These are phyloP conservation scores for Thunnus albacares DNA, from an alignment of 2,797 vertebrate species.

Conservation along the genomic window DNA sequence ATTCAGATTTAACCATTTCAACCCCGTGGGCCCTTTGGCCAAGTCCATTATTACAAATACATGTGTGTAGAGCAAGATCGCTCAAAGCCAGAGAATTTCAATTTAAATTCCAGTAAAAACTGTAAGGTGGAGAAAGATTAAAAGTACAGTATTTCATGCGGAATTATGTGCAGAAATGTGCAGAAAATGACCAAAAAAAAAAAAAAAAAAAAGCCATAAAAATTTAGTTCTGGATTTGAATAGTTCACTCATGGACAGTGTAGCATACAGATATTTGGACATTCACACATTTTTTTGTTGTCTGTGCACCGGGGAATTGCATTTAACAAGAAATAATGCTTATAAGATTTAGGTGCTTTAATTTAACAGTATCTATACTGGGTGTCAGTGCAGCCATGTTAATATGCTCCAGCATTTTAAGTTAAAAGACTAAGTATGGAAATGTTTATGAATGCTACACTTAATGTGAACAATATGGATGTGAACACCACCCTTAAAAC, in stretches of 20 bases:
- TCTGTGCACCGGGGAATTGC: too few species aligned
- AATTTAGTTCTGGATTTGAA: neutral
- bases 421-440: neutral
- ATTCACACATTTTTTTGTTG: neutral
- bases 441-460: neutral
- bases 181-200: neutral
- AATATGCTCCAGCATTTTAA: neutral
- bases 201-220: neutral
- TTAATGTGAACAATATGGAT: neutral
- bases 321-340: too few species aligned
- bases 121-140: neutral
- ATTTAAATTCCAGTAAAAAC: constrained; percentile 4
- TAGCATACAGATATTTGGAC: neutral
- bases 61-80: neutral
- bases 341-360: neutral
- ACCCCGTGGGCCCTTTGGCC: neutral
- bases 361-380: neutral
- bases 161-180: neutral
- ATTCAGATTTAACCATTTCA: constrained; percentile 3
- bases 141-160: neutral
- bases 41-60: neutral
- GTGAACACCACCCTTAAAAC: neutral
- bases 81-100: neutral
- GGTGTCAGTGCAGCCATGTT: neutral
- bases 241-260: neutral